A percentile compares a stretch with the other conserved stretches of the same genome.
Evolutionary conservation across 2,113 vertebrate species (phyloP).

Genomic region (Melanerpes aurifrons): DNA sequence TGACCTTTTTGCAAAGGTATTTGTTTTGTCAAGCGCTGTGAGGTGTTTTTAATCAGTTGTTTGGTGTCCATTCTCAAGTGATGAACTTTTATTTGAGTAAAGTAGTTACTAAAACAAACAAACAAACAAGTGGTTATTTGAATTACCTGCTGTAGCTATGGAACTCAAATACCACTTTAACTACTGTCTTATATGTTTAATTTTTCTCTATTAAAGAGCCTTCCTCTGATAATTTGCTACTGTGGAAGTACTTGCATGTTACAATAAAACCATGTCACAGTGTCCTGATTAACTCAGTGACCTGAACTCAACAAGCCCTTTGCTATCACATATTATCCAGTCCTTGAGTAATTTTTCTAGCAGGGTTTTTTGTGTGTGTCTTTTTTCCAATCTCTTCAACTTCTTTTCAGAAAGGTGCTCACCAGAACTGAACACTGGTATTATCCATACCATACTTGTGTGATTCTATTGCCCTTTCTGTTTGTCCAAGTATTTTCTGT

Average conservation of each 20-base stretch:
- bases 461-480: not conserved
- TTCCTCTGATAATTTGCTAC: not conserved
- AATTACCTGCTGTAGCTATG: not conserved
- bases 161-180: not conserved
- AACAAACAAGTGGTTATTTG: not conserved
- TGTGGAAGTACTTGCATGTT: not conserved
- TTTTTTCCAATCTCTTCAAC: not conserved
- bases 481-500: conserved; percentile 36
- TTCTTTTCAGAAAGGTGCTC: not conserved
- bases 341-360: not conserved
- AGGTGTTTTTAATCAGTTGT: not conserved
- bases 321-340: not conserved
- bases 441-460: not conserved
- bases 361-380: too few relatives aligned
- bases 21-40: not conserved
- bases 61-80: not conserved
- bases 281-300: not conserved
- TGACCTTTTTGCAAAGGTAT: not conserved
- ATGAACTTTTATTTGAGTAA: not conserved
- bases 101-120: not conserved
- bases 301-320: not conserved
- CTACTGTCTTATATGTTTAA: not conserved
- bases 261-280: not conserved
- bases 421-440: not conserved
- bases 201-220: not conserved